phyloP scores from a whole-genome alignment of 2,113 vertebrate genomes.

The Manacus vitellinus region DNA sequence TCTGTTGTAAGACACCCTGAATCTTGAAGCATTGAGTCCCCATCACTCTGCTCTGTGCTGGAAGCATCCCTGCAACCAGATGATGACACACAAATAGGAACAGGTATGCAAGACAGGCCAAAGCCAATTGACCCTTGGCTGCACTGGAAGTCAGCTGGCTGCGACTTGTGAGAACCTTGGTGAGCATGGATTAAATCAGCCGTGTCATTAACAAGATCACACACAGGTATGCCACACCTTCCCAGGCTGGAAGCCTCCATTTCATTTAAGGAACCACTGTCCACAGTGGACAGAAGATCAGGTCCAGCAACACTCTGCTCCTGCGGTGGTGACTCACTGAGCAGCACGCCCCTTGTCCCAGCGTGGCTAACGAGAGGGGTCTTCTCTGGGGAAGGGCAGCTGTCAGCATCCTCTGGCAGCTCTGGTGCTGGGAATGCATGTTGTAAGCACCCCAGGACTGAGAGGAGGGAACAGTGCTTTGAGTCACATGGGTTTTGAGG shows the following conservation, averaged over 20 bases:
- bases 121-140: constrained; percentile 76
- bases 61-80: neutral
- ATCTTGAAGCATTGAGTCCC: neutral
- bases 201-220: constrained; percentile 91
- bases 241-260: constrained; percentile 74
- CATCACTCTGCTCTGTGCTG: neutral
- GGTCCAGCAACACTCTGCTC: constrained; percentile 84
- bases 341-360: neutral
- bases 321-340: constrained; percentile 40
- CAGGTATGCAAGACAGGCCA: constrained; percentile 61
- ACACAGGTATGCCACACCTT: constrained; percentile 83
- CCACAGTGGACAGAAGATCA: constrained; percentile 91
- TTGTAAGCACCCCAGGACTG: constrained; percentile 70
- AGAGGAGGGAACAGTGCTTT: constrained; percentile 63
- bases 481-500: constrained; percentile 59
- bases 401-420: constrained; percentile 13
- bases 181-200: constrained; percentile 77
- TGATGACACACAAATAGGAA: constrained; percentile 5
- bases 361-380: constrained; percentile 53
- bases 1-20: constrained; percentile 11
- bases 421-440: constrained; percentile 44
- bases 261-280: constrained; percentile 73
- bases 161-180: constrained; percentile 76
- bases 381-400: constrained; percentile 23
- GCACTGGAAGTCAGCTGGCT: constrained; percentile 67